phyloP scores from a whole-genome alignment of 2,797 vertebrate genomes.

The Acomys russatus region DNA sequence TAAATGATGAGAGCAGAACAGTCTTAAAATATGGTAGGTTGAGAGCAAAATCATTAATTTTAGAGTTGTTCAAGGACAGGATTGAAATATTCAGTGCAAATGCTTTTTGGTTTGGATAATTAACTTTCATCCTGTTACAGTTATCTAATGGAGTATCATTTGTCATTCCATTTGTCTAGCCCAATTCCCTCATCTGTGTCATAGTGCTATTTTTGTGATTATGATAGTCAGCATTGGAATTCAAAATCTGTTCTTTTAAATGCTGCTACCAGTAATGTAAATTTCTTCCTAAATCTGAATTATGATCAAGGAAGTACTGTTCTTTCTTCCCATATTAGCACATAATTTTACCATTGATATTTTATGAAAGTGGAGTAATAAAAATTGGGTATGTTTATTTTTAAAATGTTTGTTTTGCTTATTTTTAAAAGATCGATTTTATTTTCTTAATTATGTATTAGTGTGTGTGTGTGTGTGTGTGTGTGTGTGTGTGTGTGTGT shows the following conservation, averaged over 20 bases:
- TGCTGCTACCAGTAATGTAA: conserved; percentile 47
- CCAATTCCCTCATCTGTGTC: conserved; percentile 70
- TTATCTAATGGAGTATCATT: conserved; percentile 76
- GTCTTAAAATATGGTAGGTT: conserved; percentile 58
- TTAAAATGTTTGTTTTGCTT: background rate
- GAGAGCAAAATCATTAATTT: conserved; percentile 67
- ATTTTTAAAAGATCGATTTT: background rate
- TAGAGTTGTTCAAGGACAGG: conserved; percentile 54
- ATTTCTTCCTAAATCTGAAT: conserved; percentile 49
- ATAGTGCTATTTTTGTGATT: conserved; percentile 73
- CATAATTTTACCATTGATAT: conserved; percentile 47
- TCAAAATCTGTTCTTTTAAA: conserved; percentile 71
- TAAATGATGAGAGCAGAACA: conserved; percentile 60
- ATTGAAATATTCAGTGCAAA: conserved; percentile 69
- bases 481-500: background rate
- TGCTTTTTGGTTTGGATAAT: conserved; percentile 69
- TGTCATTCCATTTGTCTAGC: conserved; percentile 80
- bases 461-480: too few relatives aligned
- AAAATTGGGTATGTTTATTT: conserved; percentile 41
- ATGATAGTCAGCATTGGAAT: conserved; percentile 64
- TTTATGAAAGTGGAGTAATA: conserved; percentile 49
- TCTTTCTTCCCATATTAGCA: background rate
- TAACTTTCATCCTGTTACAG: conserved; percentile 69
- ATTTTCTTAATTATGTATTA: background rate
- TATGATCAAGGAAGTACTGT: conserved; percentile 5